Base-by-base conservation (phyloP, 2,113 vertebrate genomes). In the Chaetops frenatus region DNA sequence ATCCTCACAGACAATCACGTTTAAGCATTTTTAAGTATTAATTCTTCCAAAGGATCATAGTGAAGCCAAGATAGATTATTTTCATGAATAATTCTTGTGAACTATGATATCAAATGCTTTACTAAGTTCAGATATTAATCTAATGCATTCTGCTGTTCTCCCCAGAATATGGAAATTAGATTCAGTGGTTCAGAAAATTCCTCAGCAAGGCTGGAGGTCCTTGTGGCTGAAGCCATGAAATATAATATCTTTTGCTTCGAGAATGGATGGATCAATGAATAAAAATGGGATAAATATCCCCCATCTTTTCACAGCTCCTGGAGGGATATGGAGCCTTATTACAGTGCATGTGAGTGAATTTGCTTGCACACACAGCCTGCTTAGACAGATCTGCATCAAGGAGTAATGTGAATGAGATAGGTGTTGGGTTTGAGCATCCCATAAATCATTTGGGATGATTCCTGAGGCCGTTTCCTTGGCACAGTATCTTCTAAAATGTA, bases 1-100 rank as follows among this genome's bases (percentile, higher is more conserved):
- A 74, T 58, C 67, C 82, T 92, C 61, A 47, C 1, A 92, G 92
- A 86, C 82, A 92, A 93, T 85, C 90, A 79, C 21, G 3, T 92
- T 91, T 44, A 79, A 85, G 69, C 56, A 80, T 90, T 88, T 94
- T 89, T 36, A 93, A 78, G 54, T 76, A 66, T 54, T 77, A 89
- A 94, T 88, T 88, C 57, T 60, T 94, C 74, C 61, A 77, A 93
- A 95, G 83, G 80, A 90, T 93, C 82, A 88, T 57, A 94, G 45
- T 38, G 83, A 86, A 95, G 80, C 73, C 54, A 81, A 92, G 94
- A 90, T 2, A 84, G 77, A 95, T 93, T 82, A 72, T 97, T 96
- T 90, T 94, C 92, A 95, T 94, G 90, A 94, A 93, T 93, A 92
- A 96, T 94, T 97, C 80, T 66, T 53, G 51, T 86, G 88, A 94